Conservation (phyloP, 2,113 vertebrate species). For the Trematomus loennbergii region DNA sequence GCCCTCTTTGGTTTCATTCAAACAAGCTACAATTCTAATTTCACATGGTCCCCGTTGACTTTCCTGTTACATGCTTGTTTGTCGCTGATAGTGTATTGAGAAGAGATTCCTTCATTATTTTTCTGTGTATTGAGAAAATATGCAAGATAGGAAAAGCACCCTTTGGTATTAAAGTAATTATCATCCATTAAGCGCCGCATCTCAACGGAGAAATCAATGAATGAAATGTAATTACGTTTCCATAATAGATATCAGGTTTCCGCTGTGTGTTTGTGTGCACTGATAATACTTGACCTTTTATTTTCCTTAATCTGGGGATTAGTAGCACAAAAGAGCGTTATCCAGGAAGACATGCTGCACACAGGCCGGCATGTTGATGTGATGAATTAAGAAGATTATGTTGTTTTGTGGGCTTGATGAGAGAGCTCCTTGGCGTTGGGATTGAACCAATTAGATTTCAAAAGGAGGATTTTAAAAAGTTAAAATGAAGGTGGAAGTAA, state of each 20-base stretch:
- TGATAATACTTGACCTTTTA: constrained; percentile 15
- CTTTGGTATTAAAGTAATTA: constrained; percentile 43
- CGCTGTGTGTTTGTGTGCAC: neutral
- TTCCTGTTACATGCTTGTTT: constrained; percentile 33
- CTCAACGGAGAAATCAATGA: constrained; percentile 3
- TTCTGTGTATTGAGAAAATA: neutral
- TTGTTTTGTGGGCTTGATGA: constrained; percentile 39
- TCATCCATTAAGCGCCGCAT: constrained; percentile 33
- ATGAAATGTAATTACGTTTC: constrained; percentile 45
- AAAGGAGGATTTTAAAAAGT: constrained; percentile 76
- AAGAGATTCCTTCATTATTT: constrained; percentile 21
- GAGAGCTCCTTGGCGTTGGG: constrained; percentile 40
- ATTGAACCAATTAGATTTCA: constrained; percentile 74
- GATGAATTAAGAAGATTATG: constrained; percentile 53
- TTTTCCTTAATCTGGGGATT: constrained; percentile 9
- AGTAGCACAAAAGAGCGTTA: neutral
- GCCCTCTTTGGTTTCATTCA: too few relatives aligned
- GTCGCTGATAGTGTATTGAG: neutral
- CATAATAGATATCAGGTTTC: constrained; percentile 15
- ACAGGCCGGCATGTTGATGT: neutral
- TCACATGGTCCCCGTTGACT: constrained; percentile 21
- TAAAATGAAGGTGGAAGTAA: constrained; percentile 55
- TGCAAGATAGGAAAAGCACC: constrained; percentile 30
- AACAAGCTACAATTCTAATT: neutral
- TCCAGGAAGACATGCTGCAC: neutral